These are phyloP conservation scores for Latrodectus hesperus DNA, from an alignment of 2,888 invertebrate genomes.

Conservation along the genomic window DNA sequence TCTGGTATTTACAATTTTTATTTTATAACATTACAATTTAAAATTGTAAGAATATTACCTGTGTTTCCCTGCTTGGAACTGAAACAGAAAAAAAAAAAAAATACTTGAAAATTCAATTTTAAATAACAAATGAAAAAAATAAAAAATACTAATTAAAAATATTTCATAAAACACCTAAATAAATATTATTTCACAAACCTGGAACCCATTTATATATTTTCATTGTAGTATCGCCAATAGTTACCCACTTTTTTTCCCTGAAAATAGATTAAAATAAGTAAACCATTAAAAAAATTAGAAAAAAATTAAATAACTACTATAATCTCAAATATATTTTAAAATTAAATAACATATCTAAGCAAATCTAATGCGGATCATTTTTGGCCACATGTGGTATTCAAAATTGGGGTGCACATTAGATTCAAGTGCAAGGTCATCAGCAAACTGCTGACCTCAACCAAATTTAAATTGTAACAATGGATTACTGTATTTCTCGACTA, in stretches of 20 bases:
- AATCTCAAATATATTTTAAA: background rate
- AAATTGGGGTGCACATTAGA: too few species aligned
- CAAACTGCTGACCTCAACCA: too few species aligned
- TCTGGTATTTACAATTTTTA: too few species aligned
- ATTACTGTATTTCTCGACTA: too few species aligned
- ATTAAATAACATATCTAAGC: too few species aligned
- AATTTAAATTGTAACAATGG: too few species aligned
- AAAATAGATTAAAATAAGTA: slow-evolving; percentile 71
- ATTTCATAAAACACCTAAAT: background rate
- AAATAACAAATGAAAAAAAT: background rate
- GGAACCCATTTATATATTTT: slow-evolving; percentile 99
- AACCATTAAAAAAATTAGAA: background rate
- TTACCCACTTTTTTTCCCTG: slow-evolving; percentile 99
- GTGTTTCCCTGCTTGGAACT: slow-evolving; percentile 59
- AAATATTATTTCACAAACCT: slow-evolving; percentile 72
- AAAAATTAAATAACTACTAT: background rate
- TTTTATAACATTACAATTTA: too few species aligned
- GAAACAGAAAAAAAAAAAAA: slow-evolving; percentile 31
- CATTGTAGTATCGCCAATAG: slow-evolving; percentile 98
- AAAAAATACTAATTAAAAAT: too few species aligned
- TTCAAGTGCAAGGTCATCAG: too few species aligned
- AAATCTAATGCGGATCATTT: too few species aligned
- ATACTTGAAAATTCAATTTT: background rate
- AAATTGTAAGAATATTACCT: slow-evolving; percentile 31
- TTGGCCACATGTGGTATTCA: too few species aligned